Evolutionary conservation across 64 coral and sea anemone genomes (phyloP).

Genomic region (Montipora efflorescens): DNA sequence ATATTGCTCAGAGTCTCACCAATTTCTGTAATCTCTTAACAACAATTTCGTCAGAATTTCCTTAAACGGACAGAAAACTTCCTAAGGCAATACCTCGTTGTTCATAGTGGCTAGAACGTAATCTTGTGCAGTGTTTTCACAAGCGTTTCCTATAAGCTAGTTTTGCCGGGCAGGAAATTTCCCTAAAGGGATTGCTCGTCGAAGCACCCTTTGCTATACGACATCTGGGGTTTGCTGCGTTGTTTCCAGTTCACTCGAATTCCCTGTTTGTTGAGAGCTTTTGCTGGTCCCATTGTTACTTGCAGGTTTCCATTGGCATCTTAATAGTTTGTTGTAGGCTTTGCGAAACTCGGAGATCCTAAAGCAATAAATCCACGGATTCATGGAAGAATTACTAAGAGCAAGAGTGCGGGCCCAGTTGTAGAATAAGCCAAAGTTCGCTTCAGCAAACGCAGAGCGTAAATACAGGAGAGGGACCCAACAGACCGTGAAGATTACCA

Average conservation of each 20-base stretch:
- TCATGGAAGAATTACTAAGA: constrained; percentile 77
- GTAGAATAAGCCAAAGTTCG: constrained; percentile 66
- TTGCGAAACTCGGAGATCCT: constrained; percentile 87
- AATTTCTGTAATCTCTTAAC: neutral
- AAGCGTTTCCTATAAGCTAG: neutral
- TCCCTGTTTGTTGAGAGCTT: neutral
- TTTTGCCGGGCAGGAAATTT: neutral
- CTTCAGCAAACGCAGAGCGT: constrained; percentile 65
- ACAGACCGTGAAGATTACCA: constrained; percentile 75
- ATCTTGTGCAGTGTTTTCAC: no score
- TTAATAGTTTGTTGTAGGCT: constrained; percentile 69
- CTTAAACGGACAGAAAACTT: no score
- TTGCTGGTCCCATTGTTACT: neutral
- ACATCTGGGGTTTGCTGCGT: neutral
- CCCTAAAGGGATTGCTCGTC: neutral
- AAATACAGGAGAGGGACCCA: constrained; percentile 84
- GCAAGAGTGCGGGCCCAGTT: constrained; percentile 90
- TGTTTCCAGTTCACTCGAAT: neutral
- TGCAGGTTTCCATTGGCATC: constrained; percentile 19
- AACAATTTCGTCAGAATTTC: neutral
- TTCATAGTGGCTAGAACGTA: no score
- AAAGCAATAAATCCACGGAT: constrained; percentile 91
- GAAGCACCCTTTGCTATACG: neutral
- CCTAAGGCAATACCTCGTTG: no score
- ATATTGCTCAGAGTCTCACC: neutral